Percentiles rank a stretch among this genome's conserved stretches.
Evolutionary conservation across 2,113 vertebrate genomes (phyloP).

Genomic region (Psammodynastes pulverulentus): DNA sequence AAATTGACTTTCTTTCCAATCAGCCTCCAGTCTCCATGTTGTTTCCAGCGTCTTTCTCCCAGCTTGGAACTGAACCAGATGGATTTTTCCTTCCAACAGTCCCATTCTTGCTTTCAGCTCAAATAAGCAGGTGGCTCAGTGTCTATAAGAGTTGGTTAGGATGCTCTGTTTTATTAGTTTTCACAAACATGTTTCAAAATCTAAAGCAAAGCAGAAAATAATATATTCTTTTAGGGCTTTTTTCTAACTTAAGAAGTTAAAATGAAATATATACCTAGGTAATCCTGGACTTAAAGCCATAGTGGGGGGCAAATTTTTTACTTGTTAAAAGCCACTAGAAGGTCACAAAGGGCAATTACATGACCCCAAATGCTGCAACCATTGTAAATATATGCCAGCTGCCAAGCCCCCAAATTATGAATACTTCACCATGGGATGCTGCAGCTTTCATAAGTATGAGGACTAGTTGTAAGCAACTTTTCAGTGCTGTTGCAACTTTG

Average conservation of each 20-base stretch:
- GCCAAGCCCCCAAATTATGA: background rate
- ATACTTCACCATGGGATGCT: background rate
- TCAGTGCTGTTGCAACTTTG: background rate
- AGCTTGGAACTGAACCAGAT: too few relatives aligned
- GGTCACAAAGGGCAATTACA: background rate
- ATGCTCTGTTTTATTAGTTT: background rate
- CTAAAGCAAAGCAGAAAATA: background rate
- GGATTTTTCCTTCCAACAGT: too few relatives aligned
- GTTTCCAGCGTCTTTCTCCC: too few relatives aligned
- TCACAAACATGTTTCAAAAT: background rate
- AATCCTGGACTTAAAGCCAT: background rate
- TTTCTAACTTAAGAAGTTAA: background rate
- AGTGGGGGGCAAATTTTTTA: background rate
- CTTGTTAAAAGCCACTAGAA: background rate
- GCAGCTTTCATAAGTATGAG: background rate
- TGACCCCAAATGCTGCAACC: background rate
- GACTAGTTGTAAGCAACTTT: background rate
- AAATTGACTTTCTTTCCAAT: too few relatives aligned
- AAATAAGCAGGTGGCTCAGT: background rate
- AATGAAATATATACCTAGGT: background rate
- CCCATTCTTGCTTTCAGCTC: background rate
- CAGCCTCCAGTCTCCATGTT: too few relatives aligned
- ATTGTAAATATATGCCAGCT: background rate
- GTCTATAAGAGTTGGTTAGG: background rate
- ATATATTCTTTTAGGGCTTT: too few relatives aligned